Evolutionary conservation across 2,888 invertebrate genomes (phyloP), one percentile per base, ranked within the genome.

Genomic region (Encarsia formosa): DNA sequence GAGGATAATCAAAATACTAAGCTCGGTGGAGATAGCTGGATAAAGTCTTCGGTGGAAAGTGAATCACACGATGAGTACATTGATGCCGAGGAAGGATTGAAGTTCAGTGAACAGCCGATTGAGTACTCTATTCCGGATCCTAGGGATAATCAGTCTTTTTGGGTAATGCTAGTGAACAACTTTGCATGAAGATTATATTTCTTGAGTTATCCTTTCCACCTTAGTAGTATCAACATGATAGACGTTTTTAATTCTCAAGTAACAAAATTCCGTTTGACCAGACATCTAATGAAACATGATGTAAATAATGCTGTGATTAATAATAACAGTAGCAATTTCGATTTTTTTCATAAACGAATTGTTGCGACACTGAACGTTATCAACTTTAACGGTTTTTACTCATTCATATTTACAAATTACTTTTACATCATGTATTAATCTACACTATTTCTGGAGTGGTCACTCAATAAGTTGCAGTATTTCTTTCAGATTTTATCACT

Each of bases 101-200:
- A 23, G 3, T 20, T 41, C 23, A 20, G 39, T 26, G 53, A 62
- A 23, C 54, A 57, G 41, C 65, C 68, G 19, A 71, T 70, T 51
- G 62, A 67, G 49, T 71, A 65, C 60, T 57, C 62, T 48, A 67
- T 67, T 57, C 67, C 72, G 47, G 66, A 66, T 59, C 54, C 62
- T 46, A 65, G 64, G 53, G 60, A 63, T 40, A 65, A 63, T 61
- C 63, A 68, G 58, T 67, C 73, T 52, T 72, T 71, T 63, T 73
- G 73, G 73, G 73, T 74, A 74, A 70, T 61, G 52, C 49, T 37
- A 55, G n/a, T n/a, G n/a, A n/a, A n/a, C 42, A 45, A 49, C 44
- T 49, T 53, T 16, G 34, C 45, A 34, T 20, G 45, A 46, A 42
- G 41, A 24, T 29, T 18, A 15, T 16, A 34, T 26, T 35, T 38